Percentiles rank a stretch among this genome's conserved stretches.
These are phyloP conservation scores for Cheilosia impressa DNA, from an alignment of 2,888 invertebrate genomes.

Conservation along the genomic window DNA sequence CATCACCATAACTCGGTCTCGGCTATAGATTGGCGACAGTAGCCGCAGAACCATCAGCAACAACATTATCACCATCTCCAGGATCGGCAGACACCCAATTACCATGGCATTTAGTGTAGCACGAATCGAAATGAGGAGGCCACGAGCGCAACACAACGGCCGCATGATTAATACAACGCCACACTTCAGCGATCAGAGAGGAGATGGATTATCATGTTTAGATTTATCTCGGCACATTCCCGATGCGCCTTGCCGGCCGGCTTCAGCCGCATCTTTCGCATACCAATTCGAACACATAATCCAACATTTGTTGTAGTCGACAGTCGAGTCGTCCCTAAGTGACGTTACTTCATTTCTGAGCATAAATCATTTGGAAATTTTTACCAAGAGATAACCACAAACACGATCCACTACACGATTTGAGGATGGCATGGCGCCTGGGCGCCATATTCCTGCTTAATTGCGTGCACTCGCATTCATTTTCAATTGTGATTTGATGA, in stretches of 20 bases:
- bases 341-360: slow-evolving; percentile 69
- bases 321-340: slow-evolving; percentile 50
- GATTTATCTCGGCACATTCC: slow-evolving; percentile 71
- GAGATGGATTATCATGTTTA: slow-evolving; percentile 74
- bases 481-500: slow-evolving; percentile 70
- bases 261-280: slow-evolving; percentile 61
- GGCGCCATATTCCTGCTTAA: slow-evolving; percentile 65
- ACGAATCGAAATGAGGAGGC: slow-evolving; percentile 12
- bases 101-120: slow-evolving; percentile 50
- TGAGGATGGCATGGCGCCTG: slow-evolving; percentile 70
- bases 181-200: slow-evolving; percentile 67
- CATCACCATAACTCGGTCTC: slow-evolving; percentile 20
- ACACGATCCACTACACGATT: slow-evolving; percentile 34
- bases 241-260: slow-evolving; percentile 43
- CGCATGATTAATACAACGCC: slow-evolving; percentile 61
- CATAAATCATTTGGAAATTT: slow-evolving; percentile 71
- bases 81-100: slow-evolving; percentile 68
- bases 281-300: slow-evolving; percentile 59
- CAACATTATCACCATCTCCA: slow-evolving; percentile 52
- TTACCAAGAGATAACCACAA: slow-evolving; percentile 62
- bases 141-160: slow-evolving; percentile 22
- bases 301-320: slow-evolving; percentile 18
- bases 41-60: slow-evolving; percentile 45
- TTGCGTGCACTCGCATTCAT: slow-evolving; percentile 63
- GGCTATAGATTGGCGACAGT: slow-evolving; percentile 52